Evolutionary conservation across 2,888 invertebrate species (phyloP), one percentile per base, ranked within the genome.

Genomic region (Tillus elongatus): DNA sequence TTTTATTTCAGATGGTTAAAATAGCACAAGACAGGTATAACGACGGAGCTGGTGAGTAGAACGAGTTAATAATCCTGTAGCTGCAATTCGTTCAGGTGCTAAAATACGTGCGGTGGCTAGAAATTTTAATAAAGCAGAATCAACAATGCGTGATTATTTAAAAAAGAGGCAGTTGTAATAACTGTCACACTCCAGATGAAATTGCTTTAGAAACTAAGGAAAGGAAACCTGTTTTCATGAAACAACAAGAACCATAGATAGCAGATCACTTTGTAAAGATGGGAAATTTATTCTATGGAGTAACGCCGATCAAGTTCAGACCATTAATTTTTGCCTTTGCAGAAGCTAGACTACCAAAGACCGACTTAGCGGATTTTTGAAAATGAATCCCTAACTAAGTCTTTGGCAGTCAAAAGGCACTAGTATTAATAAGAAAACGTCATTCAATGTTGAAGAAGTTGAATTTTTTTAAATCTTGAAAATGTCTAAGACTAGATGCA

Each of bases 81-180:
- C 31, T 36, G 31, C 28, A 14, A 29, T 36, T 16, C 15, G 13
- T 29, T 15, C 19, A 32, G 39, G 36, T 27, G 28, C 31, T 13
- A 11, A n/a, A 29, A 29, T 29, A 29, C 29, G 29, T n/a, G 15
- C 32, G 8, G 26, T 12, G 8, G 37, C 35, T 33, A 40, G 40
- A 35, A 43, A 40, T 39, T 43, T 37, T 19, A 30, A 33, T 29
- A 35, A 35, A 26, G 40, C 37, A 30, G 37, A 36, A 30, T 33
- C 38, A 35, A 33, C 26, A 26, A 4, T 33, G 6, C 19, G 26
- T 9, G 10, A 9, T 27, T 12, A 26, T 4, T 33, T 33, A 13
- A 42, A 27, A 39, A 10, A 6, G 30, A 16, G 29, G 30, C 26
- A 28, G n/a, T n/a, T n/a, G n/a, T 13, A 12, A 13, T 24, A 15